These are phyloP conservation scores for Rhagologus leucostigma DNA, from an alignment of 2,113 vertebrate genomes.

Conservation along the genomic window DNA sequence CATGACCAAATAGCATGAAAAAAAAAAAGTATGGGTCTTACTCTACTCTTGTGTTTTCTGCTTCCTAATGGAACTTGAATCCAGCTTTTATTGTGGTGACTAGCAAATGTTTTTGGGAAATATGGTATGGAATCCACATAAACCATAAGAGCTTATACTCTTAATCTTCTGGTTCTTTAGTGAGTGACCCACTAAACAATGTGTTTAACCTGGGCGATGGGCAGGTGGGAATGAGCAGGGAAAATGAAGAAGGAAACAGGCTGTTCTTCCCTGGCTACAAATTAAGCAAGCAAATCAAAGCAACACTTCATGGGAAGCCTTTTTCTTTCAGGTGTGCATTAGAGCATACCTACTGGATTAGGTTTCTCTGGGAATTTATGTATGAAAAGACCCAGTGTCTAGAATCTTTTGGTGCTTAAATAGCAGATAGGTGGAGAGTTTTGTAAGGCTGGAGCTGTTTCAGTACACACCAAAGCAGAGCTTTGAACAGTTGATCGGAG, in stretches of 20 bases:
- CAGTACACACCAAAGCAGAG: not conserved
- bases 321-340: not conserved
- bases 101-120: not conserved
- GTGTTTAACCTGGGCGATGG: not conserved
- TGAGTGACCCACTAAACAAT: not conserved
- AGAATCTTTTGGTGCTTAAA: not conserved
- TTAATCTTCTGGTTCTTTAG: not conserved
- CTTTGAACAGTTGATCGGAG: not conserved
- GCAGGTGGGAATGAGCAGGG: not conserved
- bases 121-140: not conserved
- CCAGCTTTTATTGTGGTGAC: not conserved
- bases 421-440: not conserved
- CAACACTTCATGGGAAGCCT: not conserved
- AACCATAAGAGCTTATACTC: not conserved
- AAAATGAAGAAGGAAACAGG: not conserved
- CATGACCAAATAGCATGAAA: not conserved
- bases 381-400: not conserved
- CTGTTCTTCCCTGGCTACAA: not conserved
- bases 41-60: not conserved
- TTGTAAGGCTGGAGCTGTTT: not conserved
- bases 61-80: not conserved
- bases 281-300: not conserved
- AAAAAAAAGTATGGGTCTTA: not conserved
- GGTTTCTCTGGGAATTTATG: not conserved
- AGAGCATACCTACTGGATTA: not conserved